Evolutionary conservation across 1,140 invertebrate species (phyloP).

Genomic region (Myzus persicae): DNA sequence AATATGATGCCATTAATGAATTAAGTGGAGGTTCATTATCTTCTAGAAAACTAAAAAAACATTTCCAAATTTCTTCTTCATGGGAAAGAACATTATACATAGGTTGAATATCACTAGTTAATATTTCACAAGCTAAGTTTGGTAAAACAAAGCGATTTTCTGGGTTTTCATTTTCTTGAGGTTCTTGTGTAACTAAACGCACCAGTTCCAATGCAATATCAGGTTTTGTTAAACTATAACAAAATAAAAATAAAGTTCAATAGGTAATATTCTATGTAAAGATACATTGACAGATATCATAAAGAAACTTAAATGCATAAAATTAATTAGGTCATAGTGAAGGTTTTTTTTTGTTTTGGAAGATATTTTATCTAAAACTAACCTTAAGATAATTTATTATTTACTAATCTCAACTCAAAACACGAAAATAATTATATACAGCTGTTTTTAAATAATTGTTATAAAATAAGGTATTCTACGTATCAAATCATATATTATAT

Average conservation of each 20-base stretch:
- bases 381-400: not conserved
- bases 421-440: not conserved
- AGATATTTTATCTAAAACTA: too few species aligned
- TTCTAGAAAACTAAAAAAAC: conserved; percentile 89
- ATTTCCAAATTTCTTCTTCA: conserved; percentile 79
- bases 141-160: conserved; percentile 65
- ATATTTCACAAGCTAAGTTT: conserved; percentile 91
- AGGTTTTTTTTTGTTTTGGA: not conserved
- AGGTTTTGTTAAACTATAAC: conserved; percentile 77
- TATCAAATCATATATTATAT: too few species aligned
- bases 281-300: not conserved
- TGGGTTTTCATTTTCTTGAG: conserved; percentile 69
- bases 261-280: not conserved
- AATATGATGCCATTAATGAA: conserved; percentile 93
- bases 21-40: conserved; percentile 82
- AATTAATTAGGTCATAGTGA: not conserved
- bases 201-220: conserved; percentile 88
- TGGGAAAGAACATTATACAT: conserved; percentile 86
- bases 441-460: not conserved
- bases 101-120: conserved; percentile 83
- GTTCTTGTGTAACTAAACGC: conserved; percentile 87
- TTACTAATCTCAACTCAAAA: not conserved
- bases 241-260: conserved; percentile 61
- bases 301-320: not conserved
- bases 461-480: not conserved